These are phyloP conservation scores for Mizuhopecten yessoensis DNA, from an alignment of 1,140 invertebrate genomes.

Conservation along the genomic window DNA sequence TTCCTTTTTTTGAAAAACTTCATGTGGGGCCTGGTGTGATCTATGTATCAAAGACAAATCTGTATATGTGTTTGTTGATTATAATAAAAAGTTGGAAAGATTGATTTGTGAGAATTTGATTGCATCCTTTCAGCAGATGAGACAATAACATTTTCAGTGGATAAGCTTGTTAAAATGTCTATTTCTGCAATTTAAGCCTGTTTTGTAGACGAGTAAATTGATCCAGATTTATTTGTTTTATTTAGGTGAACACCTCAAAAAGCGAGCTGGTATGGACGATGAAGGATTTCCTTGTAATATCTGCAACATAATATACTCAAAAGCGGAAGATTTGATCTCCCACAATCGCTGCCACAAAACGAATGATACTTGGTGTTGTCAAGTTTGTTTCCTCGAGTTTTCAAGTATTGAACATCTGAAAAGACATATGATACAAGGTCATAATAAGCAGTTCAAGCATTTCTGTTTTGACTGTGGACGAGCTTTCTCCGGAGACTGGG, in stretches of 20 bases:
- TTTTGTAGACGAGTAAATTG: neutral
- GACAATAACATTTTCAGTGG: too few species aligned
- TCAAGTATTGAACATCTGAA: neutral
- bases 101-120: too few species aligned
- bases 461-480: slow-evolving; percentile 25
- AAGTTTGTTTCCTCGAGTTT: neutral
- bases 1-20: too few species aligned
- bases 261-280: neutral
- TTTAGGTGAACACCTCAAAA: neutral
- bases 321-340: neutral
- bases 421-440: neutral
- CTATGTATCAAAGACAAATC: too few species aligned
- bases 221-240: slow-evolving; percentile 1
- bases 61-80: too few species aligned
- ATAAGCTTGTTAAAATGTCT: too few species aligned
- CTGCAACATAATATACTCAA: slow-evolving; percentile 18
- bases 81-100: too few species aligned
- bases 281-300: neutral
- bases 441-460: neutral
- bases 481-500: slow-evolving; percentile 6
- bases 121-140: too few species aligned
- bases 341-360: neutral
- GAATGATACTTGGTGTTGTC: neutral
- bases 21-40: too few species aligned
- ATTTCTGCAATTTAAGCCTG: too few species aligned